These are phyloP conservation scores for Acanthisitta chloris DNA, from an alignment of 2,113 vertebrate genomes.

Conservation along the genomic window DNA sequence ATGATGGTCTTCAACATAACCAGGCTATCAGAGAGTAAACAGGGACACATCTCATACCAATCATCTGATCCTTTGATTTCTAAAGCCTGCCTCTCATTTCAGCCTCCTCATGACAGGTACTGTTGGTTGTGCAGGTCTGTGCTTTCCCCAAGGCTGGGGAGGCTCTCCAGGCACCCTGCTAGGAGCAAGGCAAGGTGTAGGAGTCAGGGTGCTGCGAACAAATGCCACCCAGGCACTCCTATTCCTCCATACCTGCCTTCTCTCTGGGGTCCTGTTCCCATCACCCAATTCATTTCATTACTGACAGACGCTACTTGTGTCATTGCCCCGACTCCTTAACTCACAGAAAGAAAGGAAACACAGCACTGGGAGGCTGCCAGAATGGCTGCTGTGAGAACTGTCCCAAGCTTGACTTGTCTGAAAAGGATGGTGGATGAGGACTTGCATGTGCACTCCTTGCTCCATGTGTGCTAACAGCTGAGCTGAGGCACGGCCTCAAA, in stretches of 20 bases:
- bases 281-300: not conserved
- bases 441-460: accelerated
- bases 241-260: not conserved
- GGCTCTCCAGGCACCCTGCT: not conserved
- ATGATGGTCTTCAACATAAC: not conserved
- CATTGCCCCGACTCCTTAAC: not conserved
- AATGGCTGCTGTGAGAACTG: not conserved
- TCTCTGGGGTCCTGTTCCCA: not conserved
- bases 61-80: not conserved
- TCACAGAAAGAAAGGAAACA: not conserved
- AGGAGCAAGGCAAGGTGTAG: not conserved
- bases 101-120: not conserved
- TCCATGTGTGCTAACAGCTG: not conserved
- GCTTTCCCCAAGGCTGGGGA: not conserved
- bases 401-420: accelerated
- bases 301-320: not conserved
- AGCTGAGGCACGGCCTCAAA: not conserved
- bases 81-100: not conserved
- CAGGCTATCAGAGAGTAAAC: not conserved
- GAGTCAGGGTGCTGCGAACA: not conserved
- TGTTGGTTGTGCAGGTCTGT: accelerated
- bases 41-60: not conserved
- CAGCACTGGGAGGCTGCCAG: accelerated
- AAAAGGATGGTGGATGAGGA: not conserved
- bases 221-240: not conserved